Conservation (phyloP, 2,888 invertebrate species). For the Luperina nickerlii region DNA sequence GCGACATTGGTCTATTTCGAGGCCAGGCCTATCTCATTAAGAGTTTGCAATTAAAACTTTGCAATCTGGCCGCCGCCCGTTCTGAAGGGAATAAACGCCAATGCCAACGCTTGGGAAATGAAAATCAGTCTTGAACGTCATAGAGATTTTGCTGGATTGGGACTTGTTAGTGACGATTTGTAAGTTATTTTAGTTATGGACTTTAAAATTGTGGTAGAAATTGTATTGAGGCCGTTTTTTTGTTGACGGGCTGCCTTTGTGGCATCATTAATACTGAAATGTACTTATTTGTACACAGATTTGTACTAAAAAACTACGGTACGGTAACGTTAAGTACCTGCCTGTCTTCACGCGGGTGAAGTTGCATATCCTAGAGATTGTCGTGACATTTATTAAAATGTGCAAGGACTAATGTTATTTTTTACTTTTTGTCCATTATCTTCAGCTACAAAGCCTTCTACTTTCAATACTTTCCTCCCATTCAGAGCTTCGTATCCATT, state of each 20-base stretch:
- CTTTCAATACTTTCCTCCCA: not conserved
- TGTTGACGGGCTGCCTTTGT: not conserved
- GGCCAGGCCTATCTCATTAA: constrained; percentile 82
- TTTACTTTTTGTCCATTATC: not conserved
- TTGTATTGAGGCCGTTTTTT: not conserved
- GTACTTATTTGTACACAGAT: not conserved
- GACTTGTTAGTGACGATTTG: constrained; percentile 42
- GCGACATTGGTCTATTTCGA: constrained; percentile 72
- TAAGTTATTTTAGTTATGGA: constrained; percentile 23
- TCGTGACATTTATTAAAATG: not conserved
- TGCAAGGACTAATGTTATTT: not conserved
- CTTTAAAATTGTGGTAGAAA: not conserved
- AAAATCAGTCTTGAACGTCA: constrained; percentile 75
- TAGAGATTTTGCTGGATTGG: constrained; percentile 43
- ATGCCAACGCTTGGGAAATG: constrained; percentile 78
- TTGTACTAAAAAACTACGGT: not conserved
- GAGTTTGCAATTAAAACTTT: constrained; percentile 87
- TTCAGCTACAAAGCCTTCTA: not conserved
- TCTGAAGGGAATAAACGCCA: constrained; percentile 77
- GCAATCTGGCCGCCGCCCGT: constrained; percentile 75
- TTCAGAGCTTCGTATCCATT: not conserved
- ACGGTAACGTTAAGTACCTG: not conserved
- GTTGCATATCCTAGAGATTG: not conserved
- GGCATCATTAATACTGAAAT: not conserved
- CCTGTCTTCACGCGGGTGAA: not conserved